Evolutionary conservation across 2,888 invertebrate genomes (phyloP), one percentile per base, ranked within the genome.

Genomic region (Callosobruchus maculatus): DNA sequence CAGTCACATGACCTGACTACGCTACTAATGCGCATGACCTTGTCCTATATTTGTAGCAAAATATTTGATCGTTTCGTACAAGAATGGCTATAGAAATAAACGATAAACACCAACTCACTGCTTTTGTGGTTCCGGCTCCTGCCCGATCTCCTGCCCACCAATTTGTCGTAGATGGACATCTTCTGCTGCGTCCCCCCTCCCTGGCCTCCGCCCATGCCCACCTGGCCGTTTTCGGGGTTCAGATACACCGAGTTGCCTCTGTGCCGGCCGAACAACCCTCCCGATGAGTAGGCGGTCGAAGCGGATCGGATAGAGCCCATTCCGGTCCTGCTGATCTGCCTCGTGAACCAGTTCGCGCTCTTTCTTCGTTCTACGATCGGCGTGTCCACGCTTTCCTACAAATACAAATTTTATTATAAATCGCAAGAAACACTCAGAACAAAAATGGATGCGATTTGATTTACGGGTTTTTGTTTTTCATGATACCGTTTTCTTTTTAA

Each of bases 301-400:
- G 95, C 94, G 67, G 95, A 95, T 26, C 96, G 90, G 66, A 94
- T 92, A 0, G 95, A 95, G 0, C 95, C 95, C 92, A 96, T 94
- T 79, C 95, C 89, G 0, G 94, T 95, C 80, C 95, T 89, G 18
- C 94, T 95, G 79, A 96, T 93, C 84, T 95, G 95, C 70, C 96
- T 90, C 80, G 94, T 94, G 81, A 96, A 93, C 96, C 96, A 96
- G 86, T 94, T 95, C n/a, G 81, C 85, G 71, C 85, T 85, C 86
- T 95, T 96, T 67, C 95, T 89, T 73, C 95, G 88, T 85, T 95
- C 95, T 21, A 94, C 95, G 83, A 96, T 90, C 9, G 96, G 96
- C 0, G 96, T 96, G 82, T 96, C 96, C 0, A 96, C 96, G 84
- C 96, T 95, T 88, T 96, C 95, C 95, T 95, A 85, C 26, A 26